Base-by-base conservation (phyloP, 2,797 vertebrate genomes). In the Falco columbarius region DNA sequence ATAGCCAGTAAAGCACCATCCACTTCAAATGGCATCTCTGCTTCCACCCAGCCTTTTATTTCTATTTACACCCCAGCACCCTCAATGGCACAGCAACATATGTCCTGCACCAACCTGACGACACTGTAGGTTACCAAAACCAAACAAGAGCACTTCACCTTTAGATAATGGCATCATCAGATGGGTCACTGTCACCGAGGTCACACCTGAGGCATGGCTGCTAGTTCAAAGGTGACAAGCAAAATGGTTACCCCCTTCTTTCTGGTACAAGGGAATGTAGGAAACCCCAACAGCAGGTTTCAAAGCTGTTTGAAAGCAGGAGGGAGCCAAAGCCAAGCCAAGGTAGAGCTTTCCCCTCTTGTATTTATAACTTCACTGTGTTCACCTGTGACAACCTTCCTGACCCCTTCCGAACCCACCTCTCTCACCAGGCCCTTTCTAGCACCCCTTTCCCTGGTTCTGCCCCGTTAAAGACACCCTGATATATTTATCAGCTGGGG, bases 261-360 rank as follows among this genome's bases (percentile, higher is more conserved):
- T 73, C 80, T 75, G 38, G 21, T 20, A 62, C 4, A 8, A 54
- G 44, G 38, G 29, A 86, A 44, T 3, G 7, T 8, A 62, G 79
- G 24, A 86, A 93, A 67, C 4, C 4, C 38, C 76, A 90, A 44
- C 21, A 76, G 22, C n/a, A 27, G 15, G 14, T 44, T 63, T 72
- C 72, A 96, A 86, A 91, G 26, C 74, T 89, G 65, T 58, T 34
- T 56, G 36, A 94, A 93, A 86, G 74, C 62, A 94, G 34, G 46
- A 88, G 8, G 3, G 49, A 75, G 15, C 67, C 38, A 56, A 79
- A 73, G 30, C 34, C 58, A 93, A 91, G 22, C 59, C 44, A 80
- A 23, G 7, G 29, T 7, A 86, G 42, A 16, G 9, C 6, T 34
- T 89, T 86, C 42, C 40, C 46, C 44, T 54, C 66, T 80, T 59